Base-by-base conservation (phyloP, 2,113 vertebrate species). In the Amblyornis subalaris region DNA sequence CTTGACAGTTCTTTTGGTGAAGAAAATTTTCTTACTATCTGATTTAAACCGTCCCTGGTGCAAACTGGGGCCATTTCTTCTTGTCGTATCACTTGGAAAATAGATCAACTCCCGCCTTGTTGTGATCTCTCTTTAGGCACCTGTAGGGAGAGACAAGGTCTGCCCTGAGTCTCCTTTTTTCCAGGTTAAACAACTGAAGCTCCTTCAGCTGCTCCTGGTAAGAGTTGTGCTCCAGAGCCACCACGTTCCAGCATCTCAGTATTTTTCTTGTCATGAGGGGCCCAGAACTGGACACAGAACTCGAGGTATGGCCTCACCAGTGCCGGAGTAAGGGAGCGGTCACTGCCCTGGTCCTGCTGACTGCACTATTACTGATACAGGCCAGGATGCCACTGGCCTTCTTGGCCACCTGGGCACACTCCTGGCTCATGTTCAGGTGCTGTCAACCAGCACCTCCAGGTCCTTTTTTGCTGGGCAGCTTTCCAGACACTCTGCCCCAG, bases 181-280 rank as follows among this genome's bases (percentile, higher is more conserved):
- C 10, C 54, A 6, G 23, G 9, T 18, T 58, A 23, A 48, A 14
- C 14, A 35, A 7, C 6, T 1, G 3, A 21, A 24, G 24, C 36
- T 40, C 8, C 36, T 20, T 74, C 28, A 69, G 29, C 23, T 1
- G 2, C 4, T 74, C 9, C 10, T 62, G 4, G 0, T 18, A 28
- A 14, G 10, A 13, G 28, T 16, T 33, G 8, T 40, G 8, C 18
- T 85, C 7, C 20, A 69, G 54, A 62, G 24, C 9, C 12, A 38
- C 14, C 17, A 10, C 0, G 0, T 40, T 79, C 17, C 36, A 38
- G 17, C 12, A 17, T 3, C 11, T 21, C 9, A 22, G 1, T 54
- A 51, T 36, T 26, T 18, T 6, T n/a, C 31, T 42, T 44, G 12
- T n/a, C 21, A 2, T 44, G 20, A 50, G 28, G 2, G 23, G 2